Evolutionary conservation across 2,888 invertebrate species (phyloP).

Genomic region (Apamea crenata): DNA sequence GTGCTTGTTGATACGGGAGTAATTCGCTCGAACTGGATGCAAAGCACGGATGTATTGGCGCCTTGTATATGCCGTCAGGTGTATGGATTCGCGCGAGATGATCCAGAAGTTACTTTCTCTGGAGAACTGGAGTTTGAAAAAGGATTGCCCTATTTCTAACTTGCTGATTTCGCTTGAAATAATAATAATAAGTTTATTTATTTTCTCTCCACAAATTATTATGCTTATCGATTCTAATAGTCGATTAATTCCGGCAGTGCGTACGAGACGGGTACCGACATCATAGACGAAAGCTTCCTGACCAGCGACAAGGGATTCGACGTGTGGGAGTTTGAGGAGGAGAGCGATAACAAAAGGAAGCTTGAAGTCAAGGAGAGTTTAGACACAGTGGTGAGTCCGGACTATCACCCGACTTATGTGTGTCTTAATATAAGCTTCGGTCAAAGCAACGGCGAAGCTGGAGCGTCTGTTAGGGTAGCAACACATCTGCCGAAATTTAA

Average conservation of each 20-base stretch:
- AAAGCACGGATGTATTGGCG: neutral
- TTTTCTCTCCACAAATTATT: neutral
- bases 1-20: neutral
- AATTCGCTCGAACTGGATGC: neutral
- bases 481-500: neutral
- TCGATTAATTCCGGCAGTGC: conserved; percentile 70
- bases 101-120: neutral
- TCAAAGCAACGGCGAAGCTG: no score
- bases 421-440: neutral
- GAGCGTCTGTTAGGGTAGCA: no score
- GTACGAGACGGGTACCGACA: conserved; percentile 81
- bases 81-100: no score
- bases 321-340: conserved; percentile 84
- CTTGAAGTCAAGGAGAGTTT: conserved; percentile 77
- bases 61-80: no score
- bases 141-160: neutral
- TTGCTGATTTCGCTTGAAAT: neutral
- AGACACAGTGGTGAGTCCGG: conserved; percentile 82
- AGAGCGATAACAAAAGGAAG: conserved; percentile 78
- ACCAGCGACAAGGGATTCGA: conserved; percentile 82
- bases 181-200: neutral
- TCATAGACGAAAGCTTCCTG: conserved; percentile 81
- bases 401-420: neutral
- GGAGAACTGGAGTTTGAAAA: neutral
- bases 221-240: neutral